These are phyloP conservation scores for Sphaeramia orbicularis DNA, from an alignment of 2,797 vertebrate genomes.

Conservation along the genomic window DNA sequence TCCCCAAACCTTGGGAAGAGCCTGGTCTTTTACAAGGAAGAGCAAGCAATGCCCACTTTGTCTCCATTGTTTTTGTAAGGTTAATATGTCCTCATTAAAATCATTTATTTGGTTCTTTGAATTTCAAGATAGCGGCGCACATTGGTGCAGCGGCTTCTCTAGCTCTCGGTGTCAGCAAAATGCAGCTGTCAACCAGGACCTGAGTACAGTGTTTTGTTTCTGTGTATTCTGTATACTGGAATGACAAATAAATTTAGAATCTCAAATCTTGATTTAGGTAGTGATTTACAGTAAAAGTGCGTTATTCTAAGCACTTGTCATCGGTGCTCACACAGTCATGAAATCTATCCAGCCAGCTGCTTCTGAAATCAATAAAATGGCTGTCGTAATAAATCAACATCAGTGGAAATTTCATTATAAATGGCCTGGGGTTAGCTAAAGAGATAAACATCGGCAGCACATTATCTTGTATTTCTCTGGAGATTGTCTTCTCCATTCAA, in stretches of 20 bases:
- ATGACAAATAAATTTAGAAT: too few species aligned
- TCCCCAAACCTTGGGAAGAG: neutral
- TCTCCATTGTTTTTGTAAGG: neutral
- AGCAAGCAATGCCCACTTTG: neutral
- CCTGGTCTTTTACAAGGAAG: too few species aligned
- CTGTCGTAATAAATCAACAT: constrained; percentile 57
- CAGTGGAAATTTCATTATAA: constrained; percentile 48
- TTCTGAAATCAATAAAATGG: constrained; percentile 48
- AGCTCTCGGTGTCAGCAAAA: too few species aligned
- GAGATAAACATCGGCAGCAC: constrained; percentile 48
- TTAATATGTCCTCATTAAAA: constrained; percentile 7
- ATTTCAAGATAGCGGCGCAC: too few species aligned
- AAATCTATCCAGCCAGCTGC: constrained; percentile 37
- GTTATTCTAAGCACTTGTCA: constrained; percentile 16
- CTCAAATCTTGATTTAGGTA: neutral
- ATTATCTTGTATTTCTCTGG: constrained; percentile 49
- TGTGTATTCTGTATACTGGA: too few species aligned
- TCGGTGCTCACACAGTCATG: constrained; percentile 16
- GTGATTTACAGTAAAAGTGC: constrained; percentile 12
- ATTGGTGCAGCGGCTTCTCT: too few species aligned
- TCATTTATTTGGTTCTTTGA: neutral
- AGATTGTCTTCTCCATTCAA: constrained; percentile 57
- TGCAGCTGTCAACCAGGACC: too few species aligned
- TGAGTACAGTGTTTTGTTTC: too few species aligned
- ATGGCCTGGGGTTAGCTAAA: constrained; percentile 42